Conservation (phyloP, 2,888 invertebrate genomes). For the Tiphia femorata region DNA sequence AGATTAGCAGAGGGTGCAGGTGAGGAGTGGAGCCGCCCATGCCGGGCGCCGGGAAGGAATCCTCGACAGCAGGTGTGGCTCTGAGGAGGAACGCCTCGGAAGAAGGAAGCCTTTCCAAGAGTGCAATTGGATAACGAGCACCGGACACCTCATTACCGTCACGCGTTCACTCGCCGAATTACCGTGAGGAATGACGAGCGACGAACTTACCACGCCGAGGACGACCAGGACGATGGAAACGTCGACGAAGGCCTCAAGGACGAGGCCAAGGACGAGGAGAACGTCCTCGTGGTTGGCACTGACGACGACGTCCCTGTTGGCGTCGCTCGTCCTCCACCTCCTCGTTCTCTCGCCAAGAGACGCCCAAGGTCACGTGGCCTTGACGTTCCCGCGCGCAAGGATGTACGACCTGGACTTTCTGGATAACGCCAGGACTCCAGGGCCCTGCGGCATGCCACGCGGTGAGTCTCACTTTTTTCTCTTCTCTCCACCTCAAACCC, state of each 20-base stretch:
- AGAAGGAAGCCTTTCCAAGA: too few relatives aligned
- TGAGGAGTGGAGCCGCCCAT: constrained; percentile 44
- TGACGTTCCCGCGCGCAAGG: constrained; percentile 92
- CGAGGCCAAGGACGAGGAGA: not conserved
- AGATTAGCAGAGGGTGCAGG: constrained; percentile 28
- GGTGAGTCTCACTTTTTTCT: constrained; percentile 27
- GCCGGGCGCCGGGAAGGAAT: constrained; percentile 33
- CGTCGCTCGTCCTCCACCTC: constrained; percentile 12
- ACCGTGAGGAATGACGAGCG: too few relatives aligned
- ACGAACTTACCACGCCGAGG: too few relatives aligned
- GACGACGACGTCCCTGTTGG: not conserved
- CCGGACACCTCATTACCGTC: too few relatives aligned
- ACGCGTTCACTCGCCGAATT: too few relatives aligned
- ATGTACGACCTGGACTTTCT: constrained; percentile 92
- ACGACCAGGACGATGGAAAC: too few relatives aligned
- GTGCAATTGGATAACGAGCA: too few relatives aligned
- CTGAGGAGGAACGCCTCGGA: constrained; percentile 4
- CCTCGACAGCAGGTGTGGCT: constrained; percentile 32
- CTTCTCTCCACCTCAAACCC: not conserved
- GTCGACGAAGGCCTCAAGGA: not conserved
- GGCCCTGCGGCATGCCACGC: constrained; percentile 94
- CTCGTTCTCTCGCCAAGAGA: constrained; percentile 15
- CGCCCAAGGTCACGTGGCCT: constrained; percentile 79
- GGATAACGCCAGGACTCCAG: constrained; percentile 89
- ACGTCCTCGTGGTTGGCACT: not conserved